phyloP scores from a whole-genome alignment of 2,888 invertebrate genomes.

The Volucella inflata region DNA sequence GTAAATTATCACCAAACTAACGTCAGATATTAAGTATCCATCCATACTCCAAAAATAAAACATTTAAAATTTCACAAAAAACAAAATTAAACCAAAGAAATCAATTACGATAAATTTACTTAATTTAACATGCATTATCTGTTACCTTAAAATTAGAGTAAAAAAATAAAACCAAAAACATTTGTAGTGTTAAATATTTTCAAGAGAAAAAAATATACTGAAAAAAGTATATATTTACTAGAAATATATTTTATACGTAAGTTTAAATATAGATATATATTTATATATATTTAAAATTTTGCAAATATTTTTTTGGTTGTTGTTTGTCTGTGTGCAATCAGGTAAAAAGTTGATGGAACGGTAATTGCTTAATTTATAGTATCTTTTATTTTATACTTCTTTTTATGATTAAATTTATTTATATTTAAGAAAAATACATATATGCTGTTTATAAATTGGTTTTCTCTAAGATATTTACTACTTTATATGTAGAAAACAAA shows the following conservation, averaged over 20 bases:
- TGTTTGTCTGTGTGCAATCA: constrained; percentile 80
- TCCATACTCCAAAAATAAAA: neutral
- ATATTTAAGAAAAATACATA: constrained; percentile 48
- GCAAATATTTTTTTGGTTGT: constrained; percentile 76
- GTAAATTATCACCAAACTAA: too few relatives aligned
- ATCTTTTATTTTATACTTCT: constrained; percentile 46
- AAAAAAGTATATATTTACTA: constrained; percentile 53
- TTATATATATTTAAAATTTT: constrained; percentile 74
- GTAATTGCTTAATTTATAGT: constrained; percentile 68
- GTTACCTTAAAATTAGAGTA: constrained; percentile 6
- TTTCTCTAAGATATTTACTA: constrained; percentile 40
- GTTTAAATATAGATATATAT: constrained; percentile 70
- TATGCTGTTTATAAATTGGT: constrained; percentile 31
- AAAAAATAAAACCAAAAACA: neutral
- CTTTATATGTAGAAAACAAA: constrained; percentile 37
- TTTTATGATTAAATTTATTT: constrained; percentile 56
- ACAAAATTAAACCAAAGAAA: neutral
- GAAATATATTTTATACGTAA: constrained; percentile 59
- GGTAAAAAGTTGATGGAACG: constrained; percentile 76
- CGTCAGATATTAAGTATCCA: too few relatives aligned
- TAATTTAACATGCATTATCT: constrained; percentile 25
- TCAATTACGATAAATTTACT: neutral
- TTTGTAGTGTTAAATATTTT: constrained; percentile 27
- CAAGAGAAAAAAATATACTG: constrained; percentile 10
- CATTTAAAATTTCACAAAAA: neutral